phyloP scores from a whole-genome alignment of 2,797 vertebrate genomes.

The Bovichtus variegatus region DNA sequence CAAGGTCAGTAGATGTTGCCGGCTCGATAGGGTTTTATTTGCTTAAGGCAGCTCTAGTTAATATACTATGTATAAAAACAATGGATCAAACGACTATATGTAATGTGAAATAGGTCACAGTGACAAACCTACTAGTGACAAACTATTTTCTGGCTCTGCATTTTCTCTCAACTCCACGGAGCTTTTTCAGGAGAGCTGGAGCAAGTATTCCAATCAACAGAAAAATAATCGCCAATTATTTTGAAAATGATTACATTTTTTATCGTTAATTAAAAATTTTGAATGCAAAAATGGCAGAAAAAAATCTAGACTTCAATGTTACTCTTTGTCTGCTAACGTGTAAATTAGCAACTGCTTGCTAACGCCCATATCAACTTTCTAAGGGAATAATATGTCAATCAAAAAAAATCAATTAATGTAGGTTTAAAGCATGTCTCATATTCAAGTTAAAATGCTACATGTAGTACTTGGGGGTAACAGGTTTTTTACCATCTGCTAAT shows the following conservation, averaged over 20 bases:
- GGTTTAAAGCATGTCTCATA: neutral
- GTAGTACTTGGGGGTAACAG: neutral
- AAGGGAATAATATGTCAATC: neutral
- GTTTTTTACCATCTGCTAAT: neutral
- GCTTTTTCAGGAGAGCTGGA: too few relatives aligned
- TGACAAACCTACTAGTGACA: too few relatives aligned
- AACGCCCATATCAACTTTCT: neutral
- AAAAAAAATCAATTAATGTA: neutral
- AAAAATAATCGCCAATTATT: too few relatives aligned
- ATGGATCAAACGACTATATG: neutral
- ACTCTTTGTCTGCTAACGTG: neutral
- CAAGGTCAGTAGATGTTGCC: constrained; percentile 17
- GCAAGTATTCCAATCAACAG: too few relatives aligned
- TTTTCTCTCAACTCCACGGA: too few relatives aligned
- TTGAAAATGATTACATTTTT: too few relatives aligned
- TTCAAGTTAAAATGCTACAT: neutral
- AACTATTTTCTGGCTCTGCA: too few relatives aligned
- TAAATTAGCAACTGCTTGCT: neutral
- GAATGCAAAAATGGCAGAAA: too few relatives aligned
- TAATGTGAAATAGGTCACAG: neutral
- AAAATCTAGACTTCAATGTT: too few relatives aligned
- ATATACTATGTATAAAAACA: constrained; percentile 5
- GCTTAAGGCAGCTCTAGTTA: constrained; percentile 1
- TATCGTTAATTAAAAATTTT: too few relatives aligned
- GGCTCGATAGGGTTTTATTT: constrained; percentile 18